phyloP scores from a whole-genome alignment of 2,113 vertebrate species.

The Excalfactoria chinensis region DNA sequence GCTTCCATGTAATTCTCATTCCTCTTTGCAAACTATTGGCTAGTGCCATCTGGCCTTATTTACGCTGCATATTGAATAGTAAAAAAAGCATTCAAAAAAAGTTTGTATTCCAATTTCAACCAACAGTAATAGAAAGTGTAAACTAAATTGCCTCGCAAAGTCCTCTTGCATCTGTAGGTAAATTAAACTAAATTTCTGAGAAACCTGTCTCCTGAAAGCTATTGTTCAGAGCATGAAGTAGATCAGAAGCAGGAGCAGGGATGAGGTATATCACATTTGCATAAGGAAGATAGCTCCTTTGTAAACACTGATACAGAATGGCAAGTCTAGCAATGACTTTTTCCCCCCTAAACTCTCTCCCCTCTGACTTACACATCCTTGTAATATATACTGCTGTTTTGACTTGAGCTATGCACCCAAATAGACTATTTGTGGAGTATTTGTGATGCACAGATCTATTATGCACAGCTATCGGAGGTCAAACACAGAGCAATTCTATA shows the following conservation, averaged over 20 bases:
- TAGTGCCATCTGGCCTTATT: not conserved
- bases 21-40: not conserved
- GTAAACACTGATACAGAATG: conserved; percentile 51
- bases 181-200: conserved; percentile 5
- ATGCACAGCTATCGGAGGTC: conserved; percentile 60
- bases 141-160: not conserved
- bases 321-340: conserved; percentile 33
- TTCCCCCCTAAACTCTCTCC: not conserved
- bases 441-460: conserved; percentile 47
- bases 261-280: not conserved
- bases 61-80: not conserved
- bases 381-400: conserved; percentile 45
- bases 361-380: conserved; percentile 52
- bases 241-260: not conserved
- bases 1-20: not conserved
- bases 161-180: not conserved
- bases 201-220: not conserved
- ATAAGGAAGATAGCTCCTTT: conserved; percentile 55
- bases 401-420: conserved; percentile 31
- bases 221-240: not conserved
- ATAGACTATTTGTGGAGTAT: conserved; percentile 45
- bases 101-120: not conserved
- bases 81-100: not conserved
- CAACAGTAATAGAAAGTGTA: not conserved
- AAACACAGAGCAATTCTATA: conserved; percentile 58